phyloP scores from a whole-genome alignment of 2,888 invertebrate species.

The Folsomia candida region DNA sequence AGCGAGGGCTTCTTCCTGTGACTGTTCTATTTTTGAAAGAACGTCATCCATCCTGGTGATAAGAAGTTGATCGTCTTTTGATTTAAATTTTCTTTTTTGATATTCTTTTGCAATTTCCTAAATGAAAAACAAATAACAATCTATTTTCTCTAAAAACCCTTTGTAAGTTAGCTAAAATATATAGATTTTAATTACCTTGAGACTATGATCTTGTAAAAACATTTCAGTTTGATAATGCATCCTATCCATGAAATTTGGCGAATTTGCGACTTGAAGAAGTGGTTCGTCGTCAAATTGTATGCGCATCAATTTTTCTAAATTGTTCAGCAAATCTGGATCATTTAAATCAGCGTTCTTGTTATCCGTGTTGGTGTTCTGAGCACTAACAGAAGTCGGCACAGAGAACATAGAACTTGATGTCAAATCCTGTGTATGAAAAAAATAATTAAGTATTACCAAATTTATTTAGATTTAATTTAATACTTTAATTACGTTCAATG shows the following conservation, averaged over 20 bases:
- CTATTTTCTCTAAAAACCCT: neutral
- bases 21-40: neutral
- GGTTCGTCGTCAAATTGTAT: neutral
- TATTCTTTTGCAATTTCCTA: neutral
- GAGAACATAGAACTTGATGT: too few species aligned
- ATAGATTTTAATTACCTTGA: neutral
- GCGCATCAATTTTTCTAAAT: constrained; percentile 12
- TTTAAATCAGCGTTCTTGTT: too few species aligned
- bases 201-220: constrained; percentile 1
- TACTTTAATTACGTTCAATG: too few species aligned
- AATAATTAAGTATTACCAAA: too few species aligned
- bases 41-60: neutral
- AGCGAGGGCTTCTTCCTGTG: neutral
- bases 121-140: neutral
- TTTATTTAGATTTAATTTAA: too few species aligned
- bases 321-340: constrained; percentile 10
- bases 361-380: too few species aligned
- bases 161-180: too few species aligned
- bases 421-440: too few species aligned
- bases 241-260: neutral
- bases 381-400: too few species aligned
- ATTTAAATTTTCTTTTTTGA: neutral
- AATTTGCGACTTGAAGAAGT: neutral
- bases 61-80: neutral
- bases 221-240: neutral